A percentile compares a stretch with the other conserved stretches of the same genome.
Evolutionary conservation across 1,140 invertebrate species (phyloP).

Genomic region (Diorhabda sublineata): DNA sequence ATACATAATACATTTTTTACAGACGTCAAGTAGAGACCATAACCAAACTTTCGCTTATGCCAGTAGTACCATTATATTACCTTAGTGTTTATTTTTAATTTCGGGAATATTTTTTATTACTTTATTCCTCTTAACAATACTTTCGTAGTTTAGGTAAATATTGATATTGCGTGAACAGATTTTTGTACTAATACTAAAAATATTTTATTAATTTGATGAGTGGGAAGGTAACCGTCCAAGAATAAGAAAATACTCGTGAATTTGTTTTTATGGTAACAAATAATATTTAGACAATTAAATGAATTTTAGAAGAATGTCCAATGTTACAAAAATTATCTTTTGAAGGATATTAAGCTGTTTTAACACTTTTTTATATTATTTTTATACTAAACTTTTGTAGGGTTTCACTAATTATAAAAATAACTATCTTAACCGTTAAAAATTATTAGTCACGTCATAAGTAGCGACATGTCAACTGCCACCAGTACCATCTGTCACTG

Average conservation of each 20-base stretch:
- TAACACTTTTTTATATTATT: too few species aligned
- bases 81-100: slow-evolving; percentile 26
- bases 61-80: slow-evolving; percentile 42
- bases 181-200: background rate
- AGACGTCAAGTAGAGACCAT: slow-evolving; percentile 32
- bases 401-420: too few species aligned
- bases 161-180: slow-evolving; percentile 11
- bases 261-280: slow-evolving; percentile 26
- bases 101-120: slow-evolving; percentile 16
- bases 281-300: slow-evolving; percentile 4
- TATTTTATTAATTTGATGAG: background rate
- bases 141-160: background rate
- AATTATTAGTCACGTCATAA: too few species aligned
- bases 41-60: slow-evolving; percentile 41
- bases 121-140: slow-evolving; percentile 6
- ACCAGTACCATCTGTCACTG: too few species aligned
- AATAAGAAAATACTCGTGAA: slow-evolving; percentile 14
- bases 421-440: too few species aligned
- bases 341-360: too few species aligned
- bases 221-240: background rate
- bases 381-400: too few species aligned
- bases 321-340: too few species aligned
- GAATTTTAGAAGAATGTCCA: too few species aligned
- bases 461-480: too few species aligned
- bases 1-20: slow-evolving; percentile 23